These are phyloP conservation scores for Sebastolobus alascanus DNA, from an alignment of 2,797 vertebrate genomes.

Conservation along the genomic window DNA sequence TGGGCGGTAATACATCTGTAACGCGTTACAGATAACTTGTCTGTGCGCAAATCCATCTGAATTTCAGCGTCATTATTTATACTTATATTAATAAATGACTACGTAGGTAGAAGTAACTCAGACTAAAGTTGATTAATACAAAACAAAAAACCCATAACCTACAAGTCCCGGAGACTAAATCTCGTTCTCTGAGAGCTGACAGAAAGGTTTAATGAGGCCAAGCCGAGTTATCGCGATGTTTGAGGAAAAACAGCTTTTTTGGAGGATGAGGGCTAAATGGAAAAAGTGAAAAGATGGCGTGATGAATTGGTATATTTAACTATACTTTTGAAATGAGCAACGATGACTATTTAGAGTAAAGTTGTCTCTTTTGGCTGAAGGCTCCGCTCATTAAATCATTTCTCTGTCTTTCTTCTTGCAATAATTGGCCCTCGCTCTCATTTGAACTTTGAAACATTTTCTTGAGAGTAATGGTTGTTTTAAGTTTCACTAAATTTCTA, in stretches of 20 bases:
- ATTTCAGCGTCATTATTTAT: background rate
- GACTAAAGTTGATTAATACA: background rate
- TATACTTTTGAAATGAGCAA: background rate
- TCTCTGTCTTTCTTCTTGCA: constrained; percentile 5
- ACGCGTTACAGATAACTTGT: background rate
- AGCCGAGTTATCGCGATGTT: background rate
- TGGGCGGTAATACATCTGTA: background rate
- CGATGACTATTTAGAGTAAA: background rate
- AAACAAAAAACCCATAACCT: background rate
- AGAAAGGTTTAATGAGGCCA: background rate
- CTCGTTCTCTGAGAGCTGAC: background rate
- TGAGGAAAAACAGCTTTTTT: background rate
- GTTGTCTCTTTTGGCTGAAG: constrained; percentile 18
- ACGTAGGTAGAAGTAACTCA: background rate
- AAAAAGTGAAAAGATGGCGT: background rate
- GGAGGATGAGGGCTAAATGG: background rate
- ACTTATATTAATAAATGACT: background rate
- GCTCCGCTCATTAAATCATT: constrained; percentile 15
- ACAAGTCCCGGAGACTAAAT: background rate
- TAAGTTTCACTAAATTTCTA: background rate
- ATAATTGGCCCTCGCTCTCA: constrained; percentile 23
- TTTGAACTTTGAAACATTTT: constrained; percentile 31
- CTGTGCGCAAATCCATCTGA: background rate
- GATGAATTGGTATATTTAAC: background rate
- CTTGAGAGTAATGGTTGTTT: background rate